phyloP scores from a whole-genome alignment of 2,113 vertebrate genomes.

The Hypocryptadius cinnamomeus region DNA sequence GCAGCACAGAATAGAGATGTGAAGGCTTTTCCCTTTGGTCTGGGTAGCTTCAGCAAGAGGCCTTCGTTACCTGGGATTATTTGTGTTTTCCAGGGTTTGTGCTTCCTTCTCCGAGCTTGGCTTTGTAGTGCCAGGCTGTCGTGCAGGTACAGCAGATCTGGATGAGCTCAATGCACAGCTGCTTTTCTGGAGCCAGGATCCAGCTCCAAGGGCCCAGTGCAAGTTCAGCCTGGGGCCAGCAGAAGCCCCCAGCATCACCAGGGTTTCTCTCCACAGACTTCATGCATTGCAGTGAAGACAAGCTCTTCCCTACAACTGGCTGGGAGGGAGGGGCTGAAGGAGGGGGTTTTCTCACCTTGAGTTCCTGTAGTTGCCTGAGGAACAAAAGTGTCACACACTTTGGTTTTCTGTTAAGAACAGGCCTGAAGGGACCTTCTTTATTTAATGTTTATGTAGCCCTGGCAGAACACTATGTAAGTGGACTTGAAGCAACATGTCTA shows the following conservation, averaged over 20 bases:
- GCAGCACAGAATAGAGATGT: rapidly evolving
- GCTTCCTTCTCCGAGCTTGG: background rate
- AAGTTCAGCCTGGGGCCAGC: background rate
- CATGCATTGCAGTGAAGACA: background rate
- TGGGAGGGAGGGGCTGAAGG: background rate
- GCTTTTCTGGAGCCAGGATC: background rate
- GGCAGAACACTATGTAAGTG: background rate
- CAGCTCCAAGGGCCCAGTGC: background rate
- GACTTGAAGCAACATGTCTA: background rate
- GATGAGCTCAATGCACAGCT: background rate
- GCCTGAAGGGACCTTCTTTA: background rate
- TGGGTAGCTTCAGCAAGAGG: background rate
- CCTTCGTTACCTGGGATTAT: background rate
- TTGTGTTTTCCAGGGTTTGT: background rate
- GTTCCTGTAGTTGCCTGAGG: background rate
- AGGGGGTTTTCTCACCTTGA: background rate
- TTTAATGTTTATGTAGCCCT: background rate
- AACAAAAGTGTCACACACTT: background rate
- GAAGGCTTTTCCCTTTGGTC: background rate
- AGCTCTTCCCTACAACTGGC: background rate
- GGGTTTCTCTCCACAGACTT: background rate
- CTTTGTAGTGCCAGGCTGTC: background rate
- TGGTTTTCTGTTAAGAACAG: background rate
- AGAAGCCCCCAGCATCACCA: background rate
- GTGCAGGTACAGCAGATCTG: background rate